Evolutionary conservation across 2,113 vertebrate genomes (phyloP).

Genomic region (Procavia capensis): DNA sequence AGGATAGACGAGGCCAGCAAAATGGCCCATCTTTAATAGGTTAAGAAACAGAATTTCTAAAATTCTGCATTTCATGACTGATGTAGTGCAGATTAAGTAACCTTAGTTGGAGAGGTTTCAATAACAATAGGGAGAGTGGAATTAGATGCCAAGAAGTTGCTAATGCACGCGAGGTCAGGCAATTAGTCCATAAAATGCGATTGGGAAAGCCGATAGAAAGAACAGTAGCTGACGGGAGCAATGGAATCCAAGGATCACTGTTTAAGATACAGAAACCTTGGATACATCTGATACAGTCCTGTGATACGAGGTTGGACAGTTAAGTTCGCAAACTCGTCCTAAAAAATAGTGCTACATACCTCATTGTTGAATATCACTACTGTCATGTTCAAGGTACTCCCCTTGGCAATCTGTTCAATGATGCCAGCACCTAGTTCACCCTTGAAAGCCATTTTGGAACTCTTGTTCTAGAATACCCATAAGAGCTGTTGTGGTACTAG

Average conservation of each 20-base stretch:
- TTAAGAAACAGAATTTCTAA: conserved; percentile 29
- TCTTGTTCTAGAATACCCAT: too few species aligned
- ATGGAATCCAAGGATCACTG: background rate
- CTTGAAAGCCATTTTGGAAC: too few species aligned
- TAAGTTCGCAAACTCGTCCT: too few species aligned
- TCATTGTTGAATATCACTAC: too few species aligned
- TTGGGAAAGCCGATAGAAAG: background rate
- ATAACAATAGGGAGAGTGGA: background rate
- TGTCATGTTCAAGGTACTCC: too few species aligned
- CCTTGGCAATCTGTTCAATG: too few species aligned
- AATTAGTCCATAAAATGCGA: background rate
- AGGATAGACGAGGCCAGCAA: background rate
- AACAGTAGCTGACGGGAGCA: background rate
- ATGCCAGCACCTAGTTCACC: too few species aligned
- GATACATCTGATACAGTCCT: background rate
- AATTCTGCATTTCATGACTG: background rate
- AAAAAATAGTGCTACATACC: too few species aligned
- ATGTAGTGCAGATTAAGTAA: background rate
- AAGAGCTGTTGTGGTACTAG: too few species aligned
- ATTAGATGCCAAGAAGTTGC: background rate
- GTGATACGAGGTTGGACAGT: too few species aligned
- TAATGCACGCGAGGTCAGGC: background rate
- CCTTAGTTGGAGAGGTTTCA: background rate
- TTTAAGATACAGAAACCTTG: background rate
- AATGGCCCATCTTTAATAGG: background rate